Base-by-base conservation (phyloP, 2,888 invertebrate genomes). In the Cerceris rybyensis region DNA sequence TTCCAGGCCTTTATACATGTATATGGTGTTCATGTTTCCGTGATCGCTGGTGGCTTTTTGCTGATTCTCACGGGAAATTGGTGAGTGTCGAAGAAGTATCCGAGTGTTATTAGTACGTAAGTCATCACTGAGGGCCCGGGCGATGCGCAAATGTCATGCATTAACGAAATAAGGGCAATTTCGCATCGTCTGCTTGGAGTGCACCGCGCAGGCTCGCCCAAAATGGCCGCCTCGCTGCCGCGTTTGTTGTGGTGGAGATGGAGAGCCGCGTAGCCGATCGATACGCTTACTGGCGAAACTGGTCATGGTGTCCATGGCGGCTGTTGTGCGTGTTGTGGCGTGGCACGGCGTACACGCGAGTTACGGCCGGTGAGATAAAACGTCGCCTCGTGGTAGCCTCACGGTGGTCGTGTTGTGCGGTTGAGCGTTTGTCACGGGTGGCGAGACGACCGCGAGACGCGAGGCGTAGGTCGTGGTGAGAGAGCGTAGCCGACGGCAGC, bases 171-270 rank as follows among this genome's bases (percentile, higher is more conserved):
- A 78, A 80, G 70, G 66, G 81, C 72, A 84, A 83, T 82, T 86
- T 79, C 79, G 84, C 84, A 91, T 92, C 91, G 92, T 92, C 91
- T 91, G 91, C 91, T 91, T 85, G 88, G 88, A 85, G 80, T 87
- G 87, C 87, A 90, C 80, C 90, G 93, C 93, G 93, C 93, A 93
- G 92, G 88, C 93, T 91, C 92, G 86, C 88, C 87, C 84, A 92
- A 92, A 88, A 93, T 92, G 92, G 92, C 92, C 81, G 84, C 81
- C 78, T 77, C 63, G 83, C 84, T 86, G 86, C 81, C 89, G 89
- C 88, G 89, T 90, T 90, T 89, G 88, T 90, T 89, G 89, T 89
- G 86, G 87, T 85, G 84, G 85, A 81, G 85, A 82, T 81, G 85
- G 84, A 86, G 84, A 70, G 65, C 75, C 88, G 89, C 87, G 88